Evolutionary conservation across 2,797 vertebrate genomes (phyloP), one percentile per base, ranked within the genome.

Genomic region (Enteromius viviparus): DNA sequence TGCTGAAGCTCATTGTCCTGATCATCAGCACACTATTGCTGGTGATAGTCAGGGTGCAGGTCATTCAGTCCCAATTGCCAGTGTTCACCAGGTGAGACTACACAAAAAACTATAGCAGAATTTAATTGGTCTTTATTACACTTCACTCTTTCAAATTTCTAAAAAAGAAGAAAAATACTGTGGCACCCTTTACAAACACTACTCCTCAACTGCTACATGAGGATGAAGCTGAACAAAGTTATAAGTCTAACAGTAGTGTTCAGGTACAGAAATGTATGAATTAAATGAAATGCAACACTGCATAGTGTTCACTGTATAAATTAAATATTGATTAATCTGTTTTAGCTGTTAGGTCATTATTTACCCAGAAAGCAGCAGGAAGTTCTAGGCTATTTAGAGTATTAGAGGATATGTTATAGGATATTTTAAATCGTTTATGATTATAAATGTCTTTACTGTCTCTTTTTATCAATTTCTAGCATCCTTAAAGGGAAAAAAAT

Each of bases 21-120:
- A 93, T 98, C 92, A 98, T 99, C 89, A 99, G 97, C 92, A 99
- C 98, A 0, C 92, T 99, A 65, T 92, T 99, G 53, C 96, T 99
- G 70, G 97, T 99, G 85, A 97, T 99, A 83, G 58, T 99, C 87
- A 94, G 98, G 89, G 98, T 99, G 76, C 98, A 99, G 60, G 94
- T 99, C 89, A 99, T 99, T 90, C 98, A 99, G 84, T 99, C 98
- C 3, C 98, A 99, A 86, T 95, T 99, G 66, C 98, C 98, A 6
- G 97, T 99, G 58, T 99, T 99, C 90, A 99, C 98, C 91, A 98
- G 98, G 97, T 99, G 93, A 55, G 89, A 32, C 32, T 12, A 34
- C 4, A 65, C 11, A 42, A 19, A 40, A 34, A 40, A 29, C 11
- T 21, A 62, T 15, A 29, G 12, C 60, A 62, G 60, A 12, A 29